Evolutionary conservation across 2,113 vertebrate genomes (phyloP), one percentile per base, ranked within the genome.

Genomic region (Pomatostomus ruficeps): DNA sequence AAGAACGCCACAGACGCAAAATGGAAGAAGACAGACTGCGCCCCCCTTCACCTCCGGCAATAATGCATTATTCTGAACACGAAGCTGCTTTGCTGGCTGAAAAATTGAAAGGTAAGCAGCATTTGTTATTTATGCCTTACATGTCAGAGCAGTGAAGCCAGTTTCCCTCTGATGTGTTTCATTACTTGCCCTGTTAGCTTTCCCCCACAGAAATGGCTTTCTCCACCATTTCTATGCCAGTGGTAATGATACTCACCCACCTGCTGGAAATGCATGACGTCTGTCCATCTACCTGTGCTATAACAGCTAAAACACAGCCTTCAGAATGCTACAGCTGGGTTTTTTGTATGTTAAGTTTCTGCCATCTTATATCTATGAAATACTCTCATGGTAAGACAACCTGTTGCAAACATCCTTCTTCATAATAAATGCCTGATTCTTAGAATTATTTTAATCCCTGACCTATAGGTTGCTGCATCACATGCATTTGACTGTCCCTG

Each of bases 61-160:
- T 99, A 94, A 99, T 99, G 98, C 99, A 99, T 97, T 99, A 98
- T 95, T 99, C 98, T 0, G 99, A 99, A 93, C 98, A 99, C 1
- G 98, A 99, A 95, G 99, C 99, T 25, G 95, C 97, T 31, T 89
- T 99, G 89, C 90, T 99, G 80, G 99, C 98, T 6, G 99, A 99
- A 49, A 99, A 98, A 86, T 97, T 99, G 88, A 99, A 99, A 99
- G 99, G 99, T 99, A 98, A 93, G 90, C 21, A 84, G 35, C 71
- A 36, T 28, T 71, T 46, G 19, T 38, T 65, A 73, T 52, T 49
- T 73, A n/a, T n/a, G n/a, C n/a, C n/a, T n/a, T n/a, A 75, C 67
- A 66, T 84, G 71, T 61, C 72, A 67, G 89, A 82, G 66, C 58
- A 88, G 28, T 22, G 33, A 52, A 71, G 10, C 8, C 5, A 20